Conservation (phyloP, 2,797 vertebrate species). For the Mormyrops attenuatus region DNA sequence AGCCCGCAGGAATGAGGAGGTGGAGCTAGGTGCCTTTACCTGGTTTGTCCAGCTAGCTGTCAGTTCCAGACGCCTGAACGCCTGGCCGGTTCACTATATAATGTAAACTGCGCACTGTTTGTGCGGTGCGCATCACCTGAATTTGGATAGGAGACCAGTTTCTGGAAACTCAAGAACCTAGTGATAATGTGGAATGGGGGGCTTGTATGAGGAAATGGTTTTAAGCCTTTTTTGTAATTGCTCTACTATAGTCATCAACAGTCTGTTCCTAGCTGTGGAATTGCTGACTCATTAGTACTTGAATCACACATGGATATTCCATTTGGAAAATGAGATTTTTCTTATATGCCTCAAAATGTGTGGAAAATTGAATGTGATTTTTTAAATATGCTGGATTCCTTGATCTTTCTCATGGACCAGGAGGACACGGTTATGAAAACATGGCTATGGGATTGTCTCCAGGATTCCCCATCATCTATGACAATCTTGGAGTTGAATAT, state of each 20-base stretch:
- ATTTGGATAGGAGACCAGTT: neutral
- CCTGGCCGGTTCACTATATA: neutral
- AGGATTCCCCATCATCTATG: neutral
- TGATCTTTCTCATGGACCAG: neutral
- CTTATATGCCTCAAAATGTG: neutral
- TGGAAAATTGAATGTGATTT: neutral
- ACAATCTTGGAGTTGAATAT: neutral
- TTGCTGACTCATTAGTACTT: neutral
- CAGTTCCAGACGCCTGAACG: conserved; percentile 20
- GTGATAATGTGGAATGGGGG: neutral
- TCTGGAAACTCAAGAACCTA: neutral
- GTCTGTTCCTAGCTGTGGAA: neutral
- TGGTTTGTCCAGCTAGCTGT: conserved; percentile 27
- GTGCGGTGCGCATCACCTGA: neutral
- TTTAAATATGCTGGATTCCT: neutral
- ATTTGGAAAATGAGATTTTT: conserved; percentile 3
- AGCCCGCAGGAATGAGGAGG: neutral
- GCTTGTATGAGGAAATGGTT: neutral
- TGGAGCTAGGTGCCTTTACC: conserved; percentile 26
- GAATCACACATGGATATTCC: neutral
- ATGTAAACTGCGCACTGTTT: neutral
- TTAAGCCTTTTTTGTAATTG: neutral
- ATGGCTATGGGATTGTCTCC: neutral
- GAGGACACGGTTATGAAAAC: neutral
- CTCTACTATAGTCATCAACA: neutral